Evolutionary conservation across 2,113 vertebrate genomes (phyloP), one percentile per base, ranked within the genome.

Genomic region (Glaucomys volans): DNA sequence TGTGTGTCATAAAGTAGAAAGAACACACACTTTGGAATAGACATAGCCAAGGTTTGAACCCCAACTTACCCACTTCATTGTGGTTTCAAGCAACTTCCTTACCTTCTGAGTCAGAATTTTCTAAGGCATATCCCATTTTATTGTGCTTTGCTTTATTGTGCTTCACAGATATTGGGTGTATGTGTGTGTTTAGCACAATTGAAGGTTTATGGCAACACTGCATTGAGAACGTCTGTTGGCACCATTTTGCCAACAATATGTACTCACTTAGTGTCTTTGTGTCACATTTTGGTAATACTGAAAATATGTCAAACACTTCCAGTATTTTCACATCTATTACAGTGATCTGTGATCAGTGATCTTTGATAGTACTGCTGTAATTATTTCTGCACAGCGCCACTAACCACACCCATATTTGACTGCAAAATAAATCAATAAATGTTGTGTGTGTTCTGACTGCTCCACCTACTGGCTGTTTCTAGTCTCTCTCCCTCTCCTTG

Each of bases 41-140:
- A 74, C 17, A 9, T 92, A 59, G 18, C 24, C 59, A 87, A 67
- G 16, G 2, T 90, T 85, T 30, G n/a, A 91, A 80, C 72, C 50
- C 42, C 35, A 80, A 0, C 87, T 95, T 92, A 87, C 47, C 44
- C 9, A 87, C 13, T 84, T 88, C 76, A 24, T 59, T 84, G 64
- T 75, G 47, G 66, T 92, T 97, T 95, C 87, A 67, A 8, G 26
- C 9, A 97, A 96, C 71, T 92, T 94, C 47, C 44, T 92, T 96
- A 71, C 62, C 50, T 62, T 80, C 37, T 67, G n/a, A 91, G 30
- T 30, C 35, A 74, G 72, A 81, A 85, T 44, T 92, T 87, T 92
- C 17, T 79, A 74, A 93, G 47, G 17, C 47, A 76, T 59, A n/a
- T 18, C 17, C 84, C 18, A 20, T 83, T 84, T 83, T 82, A 47